phyloP scores from a whole-genome alignment of 2,113 vertebrate genomes.

The Mus pahari region DNA sequence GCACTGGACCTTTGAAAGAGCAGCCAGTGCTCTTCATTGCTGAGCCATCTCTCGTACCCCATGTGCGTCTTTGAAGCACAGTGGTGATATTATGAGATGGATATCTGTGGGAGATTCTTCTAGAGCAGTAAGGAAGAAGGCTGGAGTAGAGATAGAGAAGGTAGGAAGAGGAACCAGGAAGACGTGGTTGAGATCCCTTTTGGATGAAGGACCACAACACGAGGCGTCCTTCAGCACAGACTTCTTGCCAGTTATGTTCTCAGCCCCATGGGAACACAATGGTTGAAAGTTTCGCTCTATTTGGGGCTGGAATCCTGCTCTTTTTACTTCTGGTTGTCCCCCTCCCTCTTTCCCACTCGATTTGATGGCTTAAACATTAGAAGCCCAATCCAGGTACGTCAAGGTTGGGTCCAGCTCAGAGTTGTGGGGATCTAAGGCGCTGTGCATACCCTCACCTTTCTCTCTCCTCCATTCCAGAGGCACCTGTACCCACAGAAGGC shows the following conservation, averaged over 20 bases:
- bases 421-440: background rate
- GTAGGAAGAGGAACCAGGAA: background rate
- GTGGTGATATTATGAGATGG: background rate
- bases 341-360: background rate
- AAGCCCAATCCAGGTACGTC: background rate
- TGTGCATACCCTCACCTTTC: background rate
- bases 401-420: background rate
- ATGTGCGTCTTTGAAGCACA: background rate
- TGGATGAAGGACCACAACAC: background rate
- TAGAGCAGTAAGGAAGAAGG: background rate
- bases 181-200: background rate
- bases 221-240: background rate
- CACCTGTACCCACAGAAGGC: background rate
- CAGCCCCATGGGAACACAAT: background rate
- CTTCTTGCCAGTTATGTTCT: background rate
- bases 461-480: background rate
- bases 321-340: background rate
- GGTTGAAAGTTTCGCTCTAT: background rate
- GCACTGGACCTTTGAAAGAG: background rate
- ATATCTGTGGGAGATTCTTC: background rate
- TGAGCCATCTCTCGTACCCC: background rate
- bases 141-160: background rate
- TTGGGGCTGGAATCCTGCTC: background rate
- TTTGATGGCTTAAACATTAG: conserved; percentile 5
- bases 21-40: background rate